Percentiles rank a stretch among this genome's conserved stretches.
These are phyloP conservation scores for Physella acuta DNA, from an alignment of 1,140 invertebrate species.

Conservation along the genomic window DNA sequence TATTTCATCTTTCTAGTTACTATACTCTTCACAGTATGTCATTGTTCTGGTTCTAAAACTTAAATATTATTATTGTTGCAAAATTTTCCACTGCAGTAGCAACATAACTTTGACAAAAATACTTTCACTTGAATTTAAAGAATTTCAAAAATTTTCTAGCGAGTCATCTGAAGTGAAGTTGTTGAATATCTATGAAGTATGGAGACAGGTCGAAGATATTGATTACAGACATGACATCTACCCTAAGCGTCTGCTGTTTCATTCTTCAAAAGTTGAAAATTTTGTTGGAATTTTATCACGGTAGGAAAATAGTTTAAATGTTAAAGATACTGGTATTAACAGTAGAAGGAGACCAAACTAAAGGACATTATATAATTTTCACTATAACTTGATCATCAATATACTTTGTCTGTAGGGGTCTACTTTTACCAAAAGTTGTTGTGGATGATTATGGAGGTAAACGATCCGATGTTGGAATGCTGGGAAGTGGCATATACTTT, in stretches of 20 bases:
- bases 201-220: slow-evolving; percentile 20
- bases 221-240: slow-evolving; percentile 28
- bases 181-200: slow-evolving; percentile 21
- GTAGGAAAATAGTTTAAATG: slow-evolving; percentile 9
- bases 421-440: slow-evolving; percentile 55
- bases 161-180: too few species aligned
- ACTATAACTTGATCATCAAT: neutral
- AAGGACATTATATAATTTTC: neutral
- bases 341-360: too few species aligned
- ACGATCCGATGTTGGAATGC: slow-evolving; percentile 52
- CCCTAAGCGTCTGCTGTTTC: slow-evolving; percentile 25
- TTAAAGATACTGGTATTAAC: too few species aligned
- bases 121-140: too few species aligned
- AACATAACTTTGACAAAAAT: too few species aligned
- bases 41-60: too few species aligned
- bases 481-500: slow-evolving; percentile 59
- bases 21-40: too few species aligned
- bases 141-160: too few species aligned
- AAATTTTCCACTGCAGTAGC: too few species aligned
- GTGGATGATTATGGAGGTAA: slow-evolving; percentile 54
- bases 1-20: too few species aligned
- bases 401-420: slow-evolving; percentile 43
- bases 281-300: slow-evolving; percentile 27
- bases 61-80: too few species aligned
- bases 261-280: slow-evolving; percentile 20